phyloP scores from a whole-genome alignment of 2,113 vertebrate genomes.

The Protomyctophum bolini region DNA sequence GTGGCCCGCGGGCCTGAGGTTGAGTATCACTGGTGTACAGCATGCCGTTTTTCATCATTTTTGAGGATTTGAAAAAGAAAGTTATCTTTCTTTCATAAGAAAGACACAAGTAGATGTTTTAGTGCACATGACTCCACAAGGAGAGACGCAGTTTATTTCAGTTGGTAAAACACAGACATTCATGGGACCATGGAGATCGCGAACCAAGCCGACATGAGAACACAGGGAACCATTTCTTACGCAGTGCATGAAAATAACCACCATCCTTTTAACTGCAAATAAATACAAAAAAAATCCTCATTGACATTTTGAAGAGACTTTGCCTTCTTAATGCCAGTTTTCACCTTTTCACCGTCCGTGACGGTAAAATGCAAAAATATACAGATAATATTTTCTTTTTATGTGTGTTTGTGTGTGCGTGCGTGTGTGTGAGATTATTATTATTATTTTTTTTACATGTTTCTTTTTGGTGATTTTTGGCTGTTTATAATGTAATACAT shows the following conservation, averaged over 20 bases:
- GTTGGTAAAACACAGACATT: conserved; percentile 38
- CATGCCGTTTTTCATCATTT: no score
- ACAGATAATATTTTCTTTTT: conserved; percentile 44
- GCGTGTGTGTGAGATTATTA: no score
- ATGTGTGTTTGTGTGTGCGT: no score
- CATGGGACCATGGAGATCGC: conserved; percentile 18
- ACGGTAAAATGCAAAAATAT: conserved; percentile 53
- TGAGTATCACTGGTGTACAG: no score
- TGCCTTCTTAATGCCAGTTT: conserved; percentile 28
- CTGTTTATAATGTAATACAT: conserved; percentile 44
- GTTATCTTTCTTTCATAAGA: no score
- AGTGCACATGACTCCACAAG: conserved; percentile 49
- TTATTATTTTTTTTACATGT: no score
- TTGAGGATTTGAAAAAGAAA: no score
- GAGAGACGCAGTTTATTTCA: conserved; percentile 57
- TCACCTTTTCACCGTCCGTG: conserved; percentile 10
- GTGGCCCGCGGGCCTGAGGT: no score
- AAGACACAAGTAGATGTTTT: conserved; percentile 7
- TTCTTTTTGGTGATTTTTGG: conserved; percentile 20
- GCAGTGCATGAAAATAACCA: conserved; percentile 14
- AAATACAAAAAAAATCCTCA: conserved; percentile 24
- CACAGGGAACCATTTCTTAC: neutral
- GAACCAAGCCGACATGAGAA: conserved; percentile 1
- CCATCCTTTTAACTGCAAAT: conserved; percentile 19
- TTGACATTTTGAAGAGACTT: conserved; percentile 14